A percentile compares a stretch with the other conserved stretches of the same genome.
Conservation (phyloP, 2,888 invertebrate genomes). For the Halocaridina rubra region DNA sequence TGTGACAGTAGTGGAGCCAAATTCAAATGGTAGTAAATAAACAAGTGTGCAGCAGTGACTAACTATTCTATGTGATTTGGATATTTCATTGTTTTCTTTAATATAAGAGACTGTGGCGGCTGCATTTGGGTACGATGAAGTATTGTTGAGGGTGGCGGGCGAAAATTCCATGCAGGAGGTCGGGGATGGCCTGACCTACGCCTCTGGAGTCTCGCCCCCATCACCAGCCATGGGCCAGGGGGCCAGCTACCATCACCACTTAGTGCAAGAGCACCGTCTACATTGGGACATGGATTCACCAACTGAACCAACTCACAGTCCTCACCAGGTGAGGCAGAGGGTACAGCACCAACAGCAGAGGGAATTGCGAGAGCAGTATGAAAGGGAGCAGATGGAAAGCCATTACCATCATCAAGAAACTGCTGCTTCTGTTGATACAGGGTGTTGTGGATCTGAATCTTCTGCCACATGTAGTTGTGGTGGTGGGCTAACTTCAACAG, state of each 20-base stretch:
- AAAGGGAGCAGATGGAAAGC: slow-evolving; percentile 16
- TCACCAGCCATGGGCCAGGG: slow-evolving; percentile 39
- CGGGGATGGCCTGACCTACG: slow-evolving; percentile 26
- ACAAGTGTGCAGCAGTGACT: too few species aligned
- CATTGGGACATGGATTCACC: slow-evolving; percentile 32
- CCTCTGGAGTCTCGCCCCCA: slow-evolving; percentile 5
- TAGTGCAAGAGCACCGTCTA: slow-evolving; percentile 6
- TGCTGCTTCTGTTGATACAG: neutral
- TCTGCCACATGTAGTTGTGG: slow-evolving; percentile 40
- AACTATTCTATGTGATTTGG: too few species aligned
- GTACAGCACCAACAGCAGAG: slow-evolving; percentile 39
- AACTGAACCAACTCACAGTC: slow-evolving; percentile 20
- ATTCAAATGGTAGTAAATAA: too few species aligned
- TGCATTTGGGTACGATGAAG: neutral
- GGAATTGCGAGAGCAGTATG: slow-evolving; percentile 11
- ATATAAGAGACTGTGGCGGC: neutral
- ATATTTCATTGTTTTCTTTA: too few species aligned
- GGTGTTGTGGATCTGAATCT: slow-evolving; percentile 15
- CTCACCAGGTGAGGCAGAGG: slow-evolving; percentile 39
- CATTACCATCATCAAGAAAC: slow-evolving; percentile 23
- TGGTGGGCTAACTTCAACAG: slow-evolving; percentile 36
- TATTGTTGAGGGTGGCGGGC: slow-evolving; percentile 17
- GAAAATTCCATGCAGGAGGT: slow-evolving; percentile 26
- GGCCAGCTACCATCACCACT: slow-evolving; percentile 34
- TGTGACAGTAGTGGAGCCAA: too few species aligned